These are phyloP conservation scores for Myotis myotis DNA, from an alignment of 2,797 vertebrate genomes.

Conservation along the genomic window DNA sequence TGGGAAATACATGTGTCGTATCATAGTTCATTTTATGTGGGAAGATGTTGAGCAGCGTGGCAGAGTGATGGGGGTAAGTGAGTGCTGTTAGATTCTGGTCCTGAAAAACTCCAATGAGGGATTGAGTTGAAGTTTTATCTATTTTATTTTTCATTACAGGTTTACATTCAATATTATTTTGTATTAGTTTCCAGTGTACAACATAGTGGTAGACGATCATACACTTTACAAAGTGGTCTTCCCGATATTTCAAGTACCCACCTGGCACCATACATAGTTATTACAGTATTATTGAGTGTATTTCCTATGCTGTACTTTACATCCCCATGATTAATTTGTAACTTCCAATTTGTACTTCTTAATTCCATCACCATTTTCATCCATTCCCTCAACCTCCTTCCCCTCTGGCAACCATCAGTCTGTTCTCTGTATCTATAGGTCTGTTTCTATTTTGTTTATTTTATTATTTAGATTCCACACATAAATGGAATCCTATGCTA, in stretches of 20 bases:
- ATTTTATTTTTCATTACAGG: background rate
- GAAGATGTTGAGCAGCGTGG: conserved; percentile 98
- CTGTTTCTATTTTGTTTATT: background rate
- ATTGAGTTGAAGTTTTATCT: background rate
- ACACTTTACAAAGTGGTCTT: background rate
- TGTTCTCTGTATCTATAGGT: background rate
- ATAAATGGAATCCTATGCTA: background rate
- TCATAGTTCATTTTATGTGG: conserved; percentile 99
- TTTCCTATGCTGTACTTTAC: background rate
- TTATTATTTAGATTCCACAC: background rate
- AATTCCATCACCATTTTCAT: background rate
- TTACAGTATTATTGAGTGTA: background rate
- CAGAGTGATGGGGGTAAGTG: conserved; percentile 97
- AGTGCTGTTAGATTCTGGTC: background rate
- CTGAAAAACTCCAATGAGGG: background rate
- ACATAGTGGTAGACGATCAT: background rate
- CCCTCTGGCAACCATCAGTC: background rate
- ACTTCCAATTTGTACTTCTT: background rate
- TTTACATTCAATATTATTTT: background rate
- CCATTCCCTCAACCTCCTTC: background rate
- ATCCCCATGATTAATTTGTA: background rate
- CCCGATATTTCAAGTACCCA: background rate
- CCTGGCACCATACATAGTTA: too few relatives aligned
- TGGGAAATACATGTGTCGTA: conserved; percentile 97
- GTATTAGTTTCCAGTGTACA: background rate